Conservation (phyloP, 2,113 vertebrate genomes). For the Notarius quadriscutis region DNA sequence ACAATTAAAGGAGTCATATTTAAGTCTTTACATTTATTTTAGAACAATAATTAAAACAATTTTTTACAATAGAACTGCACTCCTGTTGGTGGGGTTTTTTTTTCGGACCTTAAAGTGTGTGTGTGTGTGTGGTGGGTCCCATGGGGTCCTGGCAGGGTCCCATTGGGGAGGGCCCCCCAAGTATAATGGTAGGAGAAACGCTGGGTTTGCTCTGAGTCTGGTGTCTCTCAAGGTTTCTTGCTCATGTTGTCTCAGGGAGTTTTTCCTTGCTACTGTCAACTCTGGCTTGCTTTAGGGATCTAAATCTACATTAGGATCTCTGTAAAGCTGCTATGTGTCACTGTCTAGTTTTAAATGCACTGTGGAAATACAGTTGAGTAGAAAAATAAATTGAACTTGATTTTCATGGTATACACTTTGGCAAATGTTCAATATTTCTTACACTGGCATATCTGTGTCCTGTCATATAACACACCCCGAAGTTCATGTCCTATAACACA, state of each 20-base stretch:
- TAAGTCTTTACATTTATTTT: no score
- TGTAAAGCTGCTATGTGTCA: neutral
- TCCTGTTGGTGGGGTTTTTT: no score
- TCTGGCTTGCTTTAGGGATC: neutral
- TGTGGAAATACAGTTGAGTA: neutral
- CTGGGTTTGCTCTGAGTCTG: neutral
- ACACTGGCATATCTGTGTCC: neutral
- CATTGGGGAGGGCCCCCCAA: no score
- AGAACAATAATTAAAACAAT: no score
- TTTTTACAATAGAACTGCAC: no score
- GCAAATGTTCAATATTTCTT: neutral
- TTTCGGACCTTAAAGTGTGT: no score
- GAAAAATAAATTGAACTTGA: neutral
- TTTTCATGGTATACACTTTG: neutral
- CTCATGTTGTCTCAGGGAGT: neutral
- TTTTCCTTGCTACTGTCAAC: neutral
- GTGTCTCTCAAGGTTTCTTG: neutral
- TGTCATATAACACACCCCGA: no score
- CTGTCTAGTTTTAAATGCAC: neutral
- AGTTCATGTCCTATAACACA: neutral
- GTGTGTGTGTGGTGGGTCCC: no score
- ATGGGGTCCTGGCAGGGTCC: no score
- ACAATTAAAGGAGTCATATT: no score
- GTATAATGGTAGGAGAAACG: no score
- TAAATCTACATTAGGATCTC: neutral